Evolutionary conservation across 2,797 vertebrate species (phyloP), one percentile per base, ranked within the genome.

Genomic region (Coregonus ussuriensis): DNA sequence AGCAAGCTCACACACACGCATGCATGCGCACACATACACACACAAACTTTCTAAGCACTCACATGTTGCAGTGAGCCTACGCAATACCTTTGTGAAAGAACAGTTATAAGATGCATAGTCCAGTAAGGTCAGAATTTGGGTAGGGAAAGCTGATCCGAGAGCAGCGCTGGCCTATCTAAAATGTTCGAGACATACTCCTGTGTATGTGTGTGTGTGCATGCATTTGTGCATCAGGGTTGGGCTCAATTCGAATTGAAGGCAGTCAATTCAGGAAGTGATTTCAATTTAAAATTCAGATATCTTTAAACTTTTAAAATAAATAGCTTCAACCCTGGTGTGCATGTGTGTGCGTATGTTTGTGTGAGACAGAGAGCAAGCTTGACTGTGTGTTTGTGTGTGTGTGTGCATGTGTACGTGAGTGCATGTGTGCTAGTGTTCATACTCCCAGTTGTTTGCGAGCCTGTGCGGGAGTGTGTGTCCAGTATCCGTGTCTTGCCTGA

Each of bases 401-500:
- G 3, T 29, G 53, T 21, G 41, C 29, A 2, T 37, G 29, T 67
- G 35, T 18, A 7, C 7, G 51, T 72, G 25, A 25, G 11, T 21
- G 3, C 6, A 3, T 47, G 75, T 68, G 47, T 31, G 4, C 33
- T 18, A 16, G 51, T 14, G 25, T 2, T 33, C 31, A 33, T 3
- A 2, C 31, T 33, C 31, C 31, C 31, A 33, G 31, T 47, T 15
- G 70, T 14, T 3, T 11, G 71, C 3, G 9, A 31, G 18, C 4
- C 6, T 33, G 16, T 63, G 21, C 15, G 70, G 14, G 75, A 63
- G 52, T 54, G 18, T 62, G 65, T 21, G 18, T 59, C 59, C 59
- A 63, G 52, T 63, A 2, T 72, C 21, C 31, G 6, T 75, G 25
- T 21, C 70, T 65, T 31, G 72, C 67, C 73, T 79, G 33, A 71